Conservation (phyloP, 1,140 invertebrate genomes). For the Bicyclus anynana region DNA sequence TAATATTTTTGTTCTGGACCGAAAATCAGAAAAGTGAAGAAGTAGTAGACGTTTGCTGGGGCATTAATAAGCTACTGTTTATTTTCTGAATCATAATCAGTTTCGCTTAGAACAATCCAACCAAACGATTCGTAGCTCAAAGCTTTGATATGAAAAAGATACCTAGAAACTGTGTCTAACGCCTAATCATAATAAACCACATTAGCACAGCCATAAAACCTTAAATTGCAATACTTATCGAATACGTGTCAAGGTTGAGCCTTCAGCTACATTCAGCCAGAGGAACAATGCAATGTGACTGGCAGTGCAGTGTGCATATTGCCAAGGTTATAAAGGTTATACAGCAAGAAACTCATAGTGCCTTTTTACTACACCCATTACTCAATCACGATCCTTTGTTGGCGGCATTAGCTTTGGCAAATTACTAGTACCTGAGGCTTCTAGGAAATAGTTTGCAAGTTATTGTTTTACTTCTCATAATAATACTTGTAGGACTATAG, state of each 20-base stretch:
- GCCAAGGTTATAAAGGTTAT: conserved; percentile 14
- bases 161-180: not conserved
- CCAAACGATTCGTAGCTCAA: not conserved
- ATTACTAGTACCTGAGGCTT: not conserved
- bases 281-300: conserved; percentile 17
- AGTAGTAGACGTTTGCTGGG: too few relatives aligned
- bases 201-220: conserved; percentile 1
- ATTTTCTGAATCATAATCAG: too few relatives aligned
- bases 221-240: conserved; percentile 1
- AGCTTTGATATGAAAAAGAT: not conserved
- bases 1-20: too few relatives aligned
- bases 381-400: conserved; percentile 31
- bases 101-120: too few relatives aligned
- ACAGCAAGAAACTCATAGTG: not conserved
- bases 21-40: too few relatives aligned
- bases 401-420: conserved; percentile 10
- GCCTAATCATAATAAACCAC: not conserved
- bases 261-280: conserved; percentile 7
- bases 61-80: too few relatives aligned
- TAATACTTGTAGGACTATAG: too few relatives aligned
- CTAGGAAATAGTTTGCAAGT: not conserved
- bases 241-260: conserved; percentile 16
- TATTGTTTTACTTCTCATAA: not conserved
- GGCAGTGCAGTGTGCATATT: conserved; percentile 7
- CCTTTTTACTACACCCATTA: conserved; percentile 18